Base-by-base conservation (phyloP, 2,888 invertebrate genomes). In the Acheta domesticus region DNA sequence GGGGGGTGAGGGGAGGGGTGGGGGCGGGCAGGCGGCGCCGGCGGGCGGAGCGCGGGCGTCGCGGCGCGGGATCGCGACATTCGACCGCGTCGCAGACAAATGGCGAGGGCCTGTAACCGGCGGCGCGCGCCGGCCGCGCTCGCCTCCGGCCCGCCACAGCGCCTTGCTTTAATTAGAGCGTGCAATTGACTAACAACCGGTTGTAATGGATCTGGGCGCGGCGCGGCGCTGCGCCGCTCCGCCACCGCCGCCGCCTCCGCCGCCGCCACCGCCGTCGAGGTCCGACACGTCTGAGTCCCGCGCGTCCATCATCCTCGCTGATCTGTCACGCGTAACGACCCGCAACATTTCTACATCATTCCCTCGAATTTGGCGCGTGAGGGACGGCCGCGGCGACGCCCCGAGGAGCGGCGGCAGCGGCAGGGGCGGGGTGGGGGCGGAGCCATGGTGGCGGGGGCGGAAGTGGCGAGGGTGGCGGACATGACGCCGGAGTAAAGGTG, bases 151-250 rank as follows among this genome's bases (percentile, higher is more conserved):
- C 62, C 16, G 62, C 16, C 62, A 62, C 62, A n/a, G 62, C 62
- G 62, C 62, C 62, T 62, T 62, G 62, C 62, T 62, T 62, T 62
- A 62, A 62, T 62, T 62, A 62, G 62, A 62, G 62, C 62, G n/a
- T 62, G 62, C 62, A 62, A 62, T 62, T 62, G 62, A 62, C 62
- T 62, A 62, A 62, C 62, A 62, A 62, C 62, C 62, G 62, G n/a
- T n/a, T 62, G 62, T 62, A 62, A 62, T 62, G 62, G 62, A 62
- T 62, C 62, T 62, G 62, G 14, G n/a, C 62, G 62, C 62, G 16
- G 62, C 16, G 16, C 62, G 62, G 62, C 16, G 14, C 62, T 3
- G 16, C 16, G 16, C 14, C 14, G 16, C 16, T n/a, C 62, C 16
- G 62, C 62, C 16, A 62, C 14, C 16, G 62, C 62, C 14, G 62